These are phyloP conservation scores for Caracal caracal DNA, from an alignment of 2,113 vertebrate genomes.

Conservation along the genomic window DNA sequence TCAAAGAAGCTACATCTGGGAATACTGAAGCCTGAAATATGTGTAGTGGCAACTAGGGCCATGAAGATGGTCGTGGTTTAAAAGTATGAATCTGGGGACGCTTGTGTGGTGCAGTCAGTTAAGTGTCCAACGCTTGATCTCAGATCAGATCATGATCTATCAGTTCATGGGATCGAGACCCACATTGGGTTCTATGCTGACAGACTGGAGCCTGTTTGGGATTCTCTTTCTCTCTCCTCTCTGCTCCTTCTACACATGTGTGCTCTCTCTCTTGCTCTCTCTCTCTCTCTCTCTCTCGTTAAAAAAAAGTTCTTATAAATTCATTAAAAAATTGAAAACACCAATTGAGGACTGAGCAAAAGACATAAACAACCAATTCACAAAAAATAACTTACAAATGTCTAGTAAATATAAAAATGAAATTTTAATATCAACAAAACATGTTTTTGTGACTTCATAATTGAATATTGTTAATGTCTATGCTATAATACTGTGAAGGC, in stretches of 20 bases:
- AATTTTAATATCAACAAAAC: not conserved
- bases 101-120: not conserved
- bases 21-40: not conserved
- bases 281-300: not conserved
- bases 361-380: not conserved
- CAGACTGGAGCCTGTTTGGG: not conserved
- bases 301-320: not conserved
- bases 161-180: not conserved
- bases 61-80: not conserved
- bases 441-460: not conserved
- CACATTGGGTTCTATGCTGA: not conserved
- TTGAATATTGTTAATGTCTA: not conserved
- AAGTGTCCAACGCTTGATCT: not conserved
- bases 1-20: not conserved
- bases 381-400: not conserved
- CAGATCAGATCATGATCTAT: not conserved
- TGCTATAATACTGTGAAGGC: not conserved
- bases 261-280: not conserved
- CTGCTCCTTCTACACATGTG: too few species aligned
- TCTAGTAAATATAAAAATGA: not conserved
- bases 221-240: not conserved
- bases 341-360: not conserved
- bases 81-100: not conserved
- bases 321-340: not conserved
- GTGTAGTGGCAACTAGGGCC: accelerated